Conservation (phyloP, 1,140 invertebrate species). For the Wasmannia auropunctata region DNA sequence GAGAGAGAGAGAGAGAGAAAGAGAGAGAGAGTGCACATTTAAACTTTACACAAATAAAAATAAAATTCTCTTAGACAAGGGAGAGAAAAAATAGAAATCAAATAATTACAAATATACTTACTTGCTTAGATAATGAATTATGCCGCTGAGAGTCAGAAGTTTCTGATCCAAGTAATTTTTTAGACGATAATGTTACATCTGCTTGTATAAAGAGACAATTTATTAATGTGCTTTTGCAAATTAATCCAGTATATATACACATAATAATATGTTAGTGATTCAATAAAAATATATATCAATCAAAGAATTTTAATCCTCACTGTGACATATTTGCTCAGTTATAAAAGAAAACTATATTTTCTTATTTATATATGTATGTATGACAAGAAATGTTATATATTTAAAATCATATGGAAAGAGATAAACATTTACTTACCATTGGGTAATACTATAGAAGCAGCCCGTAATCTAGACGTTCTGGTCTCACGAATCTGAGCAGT, state of each 20-base stretch:
- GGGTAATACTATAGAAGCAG: conserved; percentile 84
- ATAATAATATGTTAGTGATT: background rate
- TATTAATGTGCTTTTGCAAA: background rate
- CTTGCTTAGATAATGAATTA: conserved; percentile 67
- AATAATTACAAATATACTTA: conserved; percentile 54
- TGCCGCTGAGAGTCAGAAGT: conserved; percentile 56
- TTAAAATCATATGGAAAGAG: background rate
- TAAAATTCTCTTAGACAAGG: no score
- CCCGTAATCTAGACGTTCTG: conserved; percentile 89
- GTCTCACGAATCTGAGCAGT: conserved; percentile 87
- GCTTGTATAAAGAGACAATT: conserved; percentile 12
- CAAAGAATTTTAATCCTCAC: background rate
- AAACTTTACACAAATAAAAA: no score
- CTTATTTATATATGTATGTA: background rate
- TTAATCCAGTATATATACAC: background rate
- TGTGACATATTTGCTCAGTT: background rate
- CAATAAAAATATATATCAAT: background rate
- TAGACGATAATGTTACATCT: conserved; percentile 66
- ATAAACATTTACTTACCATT: conserved; percentile 62
- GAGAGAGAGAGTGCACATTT: no score
- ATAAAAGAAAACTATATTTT: background rate
- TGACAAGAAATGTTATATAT: background rate
- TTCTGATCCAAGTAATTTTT: conserved; percentile 67
- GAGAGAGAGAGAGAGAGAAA: no score
- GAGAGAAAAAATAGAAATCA: no score